Base-by-base conservation (phyloP, 2,888 invertebrate species). In the Spicauda simplicius region DNA sequence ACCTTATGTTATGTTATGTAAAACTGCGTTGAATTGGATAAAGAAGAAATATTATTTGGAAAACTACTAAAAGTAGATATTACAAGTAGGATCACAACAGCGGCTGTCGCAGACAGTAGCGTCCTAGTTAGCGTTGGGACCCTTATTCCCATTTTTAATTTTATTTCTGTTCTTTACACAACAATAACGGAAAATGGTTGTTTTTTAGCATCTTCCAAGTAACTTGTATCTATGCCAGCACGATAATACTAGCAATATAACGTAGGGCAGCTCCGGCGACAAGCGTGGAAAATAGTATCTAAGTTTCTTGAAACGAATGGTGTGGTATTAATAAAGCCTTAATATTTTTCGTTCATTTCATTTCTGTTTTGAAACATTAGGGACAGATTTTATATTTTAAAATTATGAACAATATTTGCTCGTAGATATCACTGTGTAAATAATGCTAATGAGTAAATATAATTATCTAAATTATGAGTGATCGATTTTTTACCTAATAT, bases 171-270 rank as follows among this genome's bases (percentile, higher is more conserved):
- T 56, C 14, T 19, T 58, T 20, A 45, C 45, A 20, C 45, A 58
- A 45, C 25, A 58, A 48, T 58, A 57, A 41, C 57, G 20, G 56
- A 18, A 19, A 41, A 56, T 56, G 11, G 37, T 37, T 56, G 11
- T 37, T 56, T 37, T 18, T 56, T 18, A 37, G 50, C 18, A 50
- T 50, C 18, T 50, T 50, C 18, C 11, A 14, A 53, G 18, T 20
- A 20, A 53, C 53, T 53, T 14, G 20, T 53, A 53, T 53, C 53
- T 53, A 20, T 20, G 19, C 25, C 11, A 11, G 20, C 19, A 53
- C 3, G 0, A 25, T 3, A 14, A 53, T 53, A 19, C 11, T 52
- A 53, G 53, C 53, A 53, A 53, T 53, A 25, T 20, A 53, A 53
- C 50, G 18, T 50, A 6, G 50, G 10, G 16, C 50, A 18, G 18